A percentile compares a stretch with the other conserved stretches of the same genome.
phyloP scores from a whole-genome alignment of 2,888 invertebrate genomes.

The Oscheius sp. region DNA sequence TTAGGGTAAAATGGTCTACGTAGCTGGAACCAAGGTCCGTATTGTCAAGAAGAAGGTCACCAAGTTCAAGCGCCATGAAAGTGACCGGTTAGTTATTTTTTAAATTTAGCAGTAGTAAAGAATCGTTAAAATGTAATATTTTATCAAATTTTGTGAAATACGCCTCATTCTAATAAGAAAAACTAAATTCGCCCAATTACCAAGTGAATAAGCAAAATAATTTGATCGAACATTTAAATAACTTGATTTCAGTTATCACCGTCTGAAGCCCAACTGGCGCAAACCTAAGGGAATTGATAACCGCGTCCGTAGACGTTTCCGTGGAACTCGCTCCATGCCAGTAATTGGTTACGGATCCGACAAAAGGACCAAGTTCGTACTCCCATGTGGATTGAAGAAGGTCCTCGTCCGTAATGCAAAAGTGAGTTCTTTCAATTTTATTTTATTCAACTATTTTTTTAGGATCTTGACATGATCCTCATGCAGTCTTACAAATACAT shows the following conservation, averaged over 20 bases:
- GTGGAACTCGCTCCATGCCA: slow-evolving; percentile 98
- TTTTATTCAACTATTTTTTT: slow-evolving; percentile 50
- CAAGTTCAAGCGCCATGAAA: slow-evolving; percentile 97
- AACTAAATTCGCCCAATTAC: too few species aligned
- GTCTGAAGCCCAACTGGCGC: slow-evolving; percentile 81
- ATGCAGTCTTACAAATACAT: slow-evolving; percentile 98
- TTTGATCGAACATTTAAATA: too few species aligned
- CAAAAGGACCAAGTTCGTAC: slow-evolving; percentile 91
- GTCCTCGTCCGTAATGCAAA: slow-evolving; percentile 87
- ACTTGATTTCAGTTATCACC: slow-evolving; percentile 60
- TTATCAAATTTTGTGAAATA: too few species aligned
- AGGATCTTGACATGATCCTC: slow-evolving; percentile 95
- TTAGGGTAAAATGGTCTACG: slow-evolving; percentile 67
- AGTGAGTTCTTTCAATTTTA: slow-evolving; percentile 72
- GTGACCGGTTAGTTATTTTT: slow-evolving; percentile 82
- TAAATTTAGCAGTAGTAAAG: too few species aligned
- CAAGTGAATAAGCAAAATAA: too few species aligned
- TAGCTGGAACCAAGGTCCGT: slow-evolving; percentile 79
- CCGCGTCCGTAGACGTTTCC: slow-evolving; percentile 96
- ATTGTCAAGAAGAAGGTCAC: slow-evolving; percentile 97
- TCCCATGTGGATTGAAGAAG: slow-evolving; percentile 96
- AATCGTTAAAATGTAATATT: too few species aligned
- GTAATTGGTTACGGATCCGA: slow-evolving; percentile 98
- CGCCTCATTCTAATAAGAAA: too few species aligned
- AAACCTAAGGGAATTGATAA: slow-evolving; percentile 99